Evolutionary conservation across 1,140 invertebrate genomes (phyloP).

Genomic region (Bombus vancouverensis): DNA sequence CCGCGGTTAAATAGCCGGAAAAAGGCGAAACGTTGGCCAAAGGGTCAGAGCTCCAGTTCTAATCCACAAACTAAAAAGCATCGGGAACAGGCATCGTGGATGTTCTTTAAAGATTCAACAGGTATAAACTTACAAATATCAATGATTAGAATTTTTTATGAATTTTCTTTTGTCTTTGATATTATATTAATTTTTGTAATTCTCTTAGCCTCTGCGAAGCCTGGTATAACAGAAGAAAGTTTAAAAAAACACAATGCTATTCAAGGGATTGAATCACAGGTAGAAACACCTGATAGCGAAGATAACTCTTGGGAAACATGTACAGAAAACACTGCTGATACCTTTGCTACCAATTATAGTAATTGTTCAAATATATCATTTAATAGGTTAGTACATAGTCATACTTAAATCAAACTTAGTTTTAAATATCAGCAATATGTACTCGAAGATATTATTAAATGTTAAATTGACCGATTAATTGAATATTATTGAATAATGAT

Average conservation of each 20-base stretch:
- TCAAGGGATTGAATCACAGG: slow-evolving; percentile 82
- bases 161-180: neutral
- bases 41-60: slow-evolving; percentile 94
- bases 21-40: slow-evolving; percentile 93
- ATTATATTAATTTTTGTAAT: slow-evolving; percentile 24
- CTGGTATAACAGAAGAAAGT: slow-evolving; percentile 89
- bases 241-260: slow-evolving; percentile 90
- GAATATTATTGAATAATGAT: neutral
- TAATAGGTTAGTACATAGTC: slow-evolving; percentile 83
- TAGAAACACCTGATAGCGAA: slow-evolving; percentile 75
- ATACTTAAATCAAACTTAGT: neutral
- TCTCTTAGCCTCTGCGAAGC: slow-evolving; percentile 65
- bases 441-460: neutral
- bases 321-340: slow-evolving; percentile 86
- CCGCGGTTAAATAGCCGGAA: slow-evolving; percentile 88
- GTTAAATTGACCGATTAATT: neutral
- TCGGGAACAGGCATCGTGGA: slow-evolving; percentile 90
- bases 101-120: slow-evolving; percentile 90
- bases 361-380: slow-evolving; percentile 93
- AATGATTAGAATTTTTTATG: slow-evolving; percentile 1
- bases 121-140: slow-evolving; percentile 79
- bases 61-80: slow-evolving; percentile 92
- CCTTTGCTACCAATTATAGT: slow-evolving; percentile 90
- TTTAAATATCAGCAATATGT: neutral
- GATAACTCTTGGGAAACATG: slow-evolving; percentile 78